Evolutionary conservation across 2,888 invertebrate genomes (phyloP), one percentile per base, ranked within the genome.

Genomic region (Theretra japonica): DNA sequence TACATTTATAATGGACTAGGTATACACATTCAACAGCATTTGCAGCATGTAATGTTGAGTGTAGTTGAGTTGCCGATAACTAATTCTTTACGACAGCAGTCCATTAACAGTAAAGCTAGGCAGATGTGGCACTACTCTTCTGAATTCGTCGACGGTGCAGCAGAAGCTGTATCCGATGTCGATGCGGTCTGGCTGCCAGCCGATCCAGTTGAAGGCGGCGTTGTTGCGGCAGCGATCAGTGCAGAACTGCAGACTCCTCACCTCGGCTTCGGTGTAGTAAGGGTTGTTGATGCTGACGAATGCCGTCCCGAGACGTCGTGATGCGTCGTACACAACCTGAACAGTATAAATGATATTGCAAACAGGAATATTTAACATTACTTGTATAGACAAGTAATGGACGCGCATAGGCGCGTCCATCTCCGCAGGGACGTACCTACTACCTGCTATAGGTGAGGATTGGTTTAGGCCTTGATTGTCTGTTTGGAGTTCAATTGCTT

Each of bases 231-330:
- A 94, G 1, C 83, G 86, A 82, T 95, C 95, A 0, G 89, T 84
- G 80, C 96, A 96, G 82, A 96, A 94, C n/a, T 90, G 89, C 23
- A 92, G 81, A 1, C 82, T 83, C 8, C 87, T 87, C 0, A 86
- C 91, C 72, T 94, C 94, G 0, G 80, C 85, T 30, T 85, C 78
- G 0, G 89, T 90, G 80, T 92, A 91, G 86, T 95, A 93, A 0
- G 96, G 96, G 82, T 96, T 96, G 88, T 96, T 96, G 72, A 96
- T 93, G 60, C 95, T 95, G 7, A 96, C 82, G 78, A 96, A 95
- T 1, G 95, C 96, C 0, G 95, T 92, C 0, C 95, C 96, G 4
- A 92, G 83, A 11, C 92, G 88, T 0, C 85, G 88, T 0, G 80
- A 80, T 0, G 93, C 88, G 73, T 96, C 95, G 79, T 95, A 95